phyloP scores from a whole-genome alignment of 1,140 invertebrate genomes.

The Berghia stephanieae region DNA sequence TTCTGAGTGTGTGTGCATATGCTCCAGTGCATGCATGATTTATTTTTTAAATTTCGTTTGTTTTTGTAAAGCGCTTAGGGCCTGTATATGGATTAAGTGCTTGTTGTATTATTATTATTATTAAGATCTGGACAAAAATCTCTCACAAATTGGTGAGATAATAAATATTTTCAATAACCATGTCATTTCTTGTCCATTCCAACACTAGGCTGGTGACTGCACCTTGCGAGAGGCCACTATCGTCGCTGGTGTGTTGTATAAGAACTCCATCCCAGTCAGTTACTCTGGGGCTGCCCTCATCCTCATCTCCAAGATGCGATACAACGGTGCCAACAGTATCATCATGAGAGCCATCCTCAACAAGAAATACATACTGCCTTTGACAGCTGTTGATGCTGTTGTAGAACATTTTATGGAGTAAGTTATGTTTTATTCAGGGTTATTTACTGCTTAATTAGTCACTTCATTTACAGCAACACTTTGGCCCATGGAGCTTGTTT shows the following conservation, averaged over 20 bases:
- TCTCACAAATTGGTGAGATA: neutral
- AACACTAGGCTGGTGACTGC: conserved; percentile 84
- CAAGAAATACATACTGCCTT: conserved; percentile 98
- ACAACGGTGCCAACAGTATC: conserved; percentile 96
- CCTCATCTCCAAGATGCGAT: conserved; percentile 95
- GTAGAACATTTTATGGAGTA: conserved; percentile 94
- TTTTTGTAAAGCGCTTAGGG: too few species aligned
- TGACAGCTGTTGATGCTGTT: conserved; percentile 92
- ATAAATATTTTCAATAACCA: neutral
- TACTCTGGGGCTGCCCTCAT: conserved; percentile 92
- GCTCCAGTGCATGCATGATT: too few species aligned
- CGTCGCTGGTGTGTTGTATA: conserved; percentile 88
- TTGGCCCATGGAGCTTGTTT: too few species aligned
- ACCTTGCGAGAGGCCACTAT: conserved; percentile 95
- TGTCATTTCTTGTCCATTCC: neutral
- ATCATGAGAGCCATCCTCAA: conserved; percentile 94
- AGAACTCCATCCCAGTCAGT: conserved; percentile 94
- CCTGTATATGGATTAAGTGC: neutral
- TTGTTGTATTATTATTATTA: neutral
- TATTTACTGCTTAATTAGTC: too few species aligned
- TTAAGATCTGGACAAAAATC: neutral
- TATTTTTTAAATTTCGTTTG: too few species aligned
- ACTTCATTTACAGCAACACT: too few species aligned
- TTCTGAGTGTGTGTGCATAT: too few species aligned
- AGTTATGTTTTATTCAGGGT: conserved; percentile 37